Percentiles rank a stretch among this genome's conserved stretches.
Conservation (phyloP, 2,888 invertebrate species). For the Caenorhabditis sp. region DNA sequence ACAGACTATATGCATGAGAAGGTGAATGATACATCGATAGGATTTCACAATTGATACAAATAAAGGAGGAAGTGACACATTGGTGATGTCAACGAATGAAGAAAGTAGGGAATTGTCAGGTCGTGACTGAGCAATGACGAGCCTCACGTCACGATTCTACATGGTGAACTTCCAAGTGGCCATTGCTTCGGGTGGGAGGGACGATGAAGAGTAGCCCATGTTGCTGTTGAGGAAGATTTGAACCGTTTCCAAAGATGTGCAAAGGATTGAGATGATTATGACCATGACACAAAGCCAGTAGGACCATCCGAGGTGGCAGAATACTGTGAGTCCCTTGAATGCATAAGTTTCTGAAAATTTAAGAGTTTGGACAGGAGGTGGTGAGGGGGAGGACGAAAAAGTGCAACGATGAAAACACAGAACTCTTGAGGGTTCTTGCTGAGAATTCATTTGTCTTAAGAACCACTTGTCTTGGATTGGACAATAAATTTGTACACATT, state of each 20-base stretch:
- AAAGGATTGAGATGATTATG: constrained; percentile 46
- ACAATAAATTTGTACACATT: neutral
- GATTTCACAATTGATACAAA: constrained; percentile 49
- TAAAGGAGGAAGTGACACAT: constrained; percentile 19
- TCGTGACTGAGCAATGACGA: constrained; percentile 28
- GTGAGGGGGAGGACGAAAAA: neutral
- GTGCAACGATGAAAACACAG: constrained; percentile 33
- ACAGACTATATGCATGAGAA: neutral
- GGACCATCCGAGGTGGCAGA: constrained; percentile 63
- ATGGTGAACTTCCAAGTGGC: constrained; percentile 63
- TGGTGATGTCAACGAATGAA: neutral
- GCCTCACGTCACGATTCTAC: constrained; percentile 29
- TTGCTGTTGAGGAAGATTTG: constrained; percentile 55
- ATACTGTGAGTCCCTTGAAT: constrained; percentile 39
- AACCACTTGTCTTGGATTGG: neutral
- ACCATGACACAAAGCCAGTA: constrained; percentile 56
- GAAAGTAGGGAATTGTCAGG: neutral
- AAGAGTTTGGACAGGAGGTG: neutral
- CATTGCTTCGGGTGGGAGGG: constrained; percentile 61
- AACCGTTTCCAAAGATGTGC: constrained; percentile 48
- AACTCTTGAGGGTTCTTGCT: constrained; percentile 3
- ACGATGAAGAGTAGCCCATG: constrained; percentile 40
- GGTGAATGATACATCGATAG: constrained; percentile 29
- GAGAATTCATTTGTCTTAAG: constrained; percentile 23
- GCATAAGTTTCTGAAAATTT: constrained; percentile 39